These are phyloP conservation scores for Eupsittula cactorum DNA, from an alignment of 2,113 vertebrate species.

Conservation along the genomic window DNA sequence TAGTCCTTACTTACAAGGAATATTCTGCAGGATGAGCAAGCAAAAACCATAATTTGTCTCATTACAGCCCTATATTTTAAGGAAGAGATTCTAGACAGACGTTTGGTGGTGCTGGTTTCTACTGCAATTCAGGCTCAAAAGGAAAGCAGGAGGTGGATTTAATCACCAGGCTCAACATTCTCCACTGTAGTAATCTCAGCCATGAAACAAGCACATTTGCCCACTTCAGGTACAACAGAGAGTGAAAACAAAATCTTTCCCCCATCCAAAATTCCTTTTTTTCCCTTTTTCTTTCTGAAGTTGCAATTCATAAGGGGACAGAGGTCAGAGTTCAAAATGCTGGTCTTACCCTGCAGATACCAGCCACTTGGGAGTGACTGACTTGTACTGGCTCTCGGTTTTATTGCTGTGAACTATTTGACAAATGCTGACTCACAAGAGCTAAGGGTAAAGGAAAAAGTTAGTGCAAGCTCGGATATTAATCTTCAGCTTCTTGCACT, in stretches of 20 bases:
- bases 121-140: neutral
- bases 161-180: neutral
- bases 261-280: neutral
- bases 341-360: constrained; percentile 28
- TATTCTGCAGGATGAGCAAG: neutral
- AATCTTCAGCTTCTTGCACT: neutral
- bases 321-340: constrained; percentile 47
- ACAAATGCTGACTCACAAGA: neutral
- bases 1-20: neutral
- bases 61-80: neutral
- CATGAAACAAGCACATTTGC: neutral
- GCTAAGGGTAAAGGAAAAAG: neutral
- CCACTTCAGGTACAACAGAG: neutral
- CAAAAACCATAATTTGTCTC: neutral
- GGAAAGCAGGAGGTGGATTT: neutral
- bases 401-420: constrained; percentile 11
- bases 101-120: neutral
- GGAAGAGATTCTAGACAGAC: neutral
- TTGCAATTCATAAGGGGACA: constrained; percentile 5
- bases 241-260: neutral
- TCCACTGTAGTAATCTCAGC: neutral
- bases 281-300: neutral
- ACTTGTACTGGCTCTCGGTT: constrained; percentile 1
- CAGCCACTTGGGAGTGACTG: constrained; percentile 18
- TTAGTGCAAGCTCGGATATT: neutral